phyloP scores from a whole-genome alignment of 2,797 vertebrate genomes.

The Gallirallus australis region DNA sequence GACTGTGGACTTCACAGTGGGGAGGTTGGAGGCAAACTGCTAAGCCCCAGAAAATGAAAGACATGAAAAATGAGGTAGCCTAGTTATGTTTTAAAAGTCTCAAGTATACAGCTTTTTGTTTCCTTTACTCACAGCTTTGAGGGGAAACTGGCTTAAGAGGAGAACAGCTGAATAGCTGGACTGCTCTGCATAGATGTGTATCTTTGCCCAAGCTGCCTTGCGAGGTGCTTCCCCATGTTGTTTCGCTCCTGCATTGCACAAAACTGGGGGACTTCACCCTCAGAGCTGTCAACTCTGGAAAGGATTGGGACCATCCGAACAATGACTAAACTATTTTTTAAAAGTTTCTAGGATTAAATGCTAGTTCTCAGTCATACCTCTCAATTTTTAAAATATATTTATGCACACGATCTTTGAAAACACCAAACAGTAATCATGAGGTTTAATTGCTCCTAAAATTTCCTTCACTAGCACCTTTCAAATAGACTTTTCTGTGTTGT shows the following conservation, averaged over 20 bases:
- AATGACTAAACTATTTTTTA: background rate
- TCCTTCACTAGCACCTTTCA: background rate
- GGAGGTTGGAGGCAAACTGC: conserved; percentile 46
- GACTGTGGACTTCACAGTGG: conserved; percentile 49
- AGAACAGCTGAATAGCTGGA: background rate
- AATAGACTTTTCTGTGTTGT: background rate
- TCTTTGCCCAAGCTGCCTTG: background rate
- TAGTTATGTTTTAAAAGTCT: conserved; percentile 43
- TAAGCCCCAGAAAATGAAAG: conserved; percentile 51
- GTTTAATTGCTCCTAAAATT: background rate
- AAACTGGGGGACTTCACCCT: background rate
- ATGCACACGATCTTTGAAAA: background rate
- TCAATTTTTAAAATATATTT: background rate
- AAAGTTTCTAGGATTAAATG: background rate
- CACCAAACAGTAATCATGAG: background rate
- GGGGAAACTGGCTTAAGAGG: conserved; percentile 4
- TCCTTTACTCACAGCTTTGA: conserved; percentile 40
- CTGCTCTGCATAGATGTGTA: background rate
- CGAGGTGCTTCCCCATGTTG: background rate
- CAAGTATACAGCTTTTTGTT: conserved; percentile 53
- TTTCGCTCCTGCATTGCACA: background rate
- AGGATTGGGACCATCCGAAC: background rate
- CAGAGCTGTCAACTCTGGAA: background rate
- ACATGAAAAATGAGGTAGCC: conserved; percentile 44
- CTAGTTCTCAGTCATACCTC: background rate